Conservation (phyloP, 2,113 vertebrate species). For the Trichechus manatus region DNA sequence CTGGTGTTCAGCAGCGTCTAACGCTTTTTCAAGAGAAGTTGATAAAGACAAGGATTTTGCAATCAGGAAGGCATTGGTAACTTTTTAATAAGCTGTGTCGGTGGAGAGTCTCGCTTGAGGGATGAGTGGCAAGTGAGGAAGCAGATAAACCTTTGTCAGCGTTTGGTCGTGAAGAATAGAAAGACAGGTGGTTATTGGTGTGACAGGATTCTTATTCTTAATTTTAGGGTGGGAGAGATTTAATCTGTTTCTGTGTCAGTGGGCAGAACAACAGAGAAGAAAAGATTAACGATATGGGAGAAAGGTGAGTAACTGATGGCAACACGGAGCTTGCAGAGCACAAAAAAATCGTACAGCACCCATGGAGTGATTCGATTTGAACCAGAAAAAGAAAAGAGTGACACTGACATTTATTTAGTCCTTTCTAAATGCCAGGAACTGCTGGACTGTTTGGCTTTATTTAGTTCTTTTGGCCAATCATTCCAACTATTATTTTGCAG, state of each 20-base stretch:
- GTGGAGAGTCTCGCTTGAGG: neutral
- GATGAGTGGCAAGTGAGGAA: neutral
- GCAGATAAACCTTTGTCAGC: neutral
- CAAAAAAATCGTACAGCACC: neutral
- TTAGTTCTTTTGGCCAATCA: constrained; percentile 51
- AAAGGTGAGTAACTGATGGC: neutral
- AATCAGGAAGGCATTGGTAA: neutral
- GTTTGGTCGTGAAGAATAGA: neutral
- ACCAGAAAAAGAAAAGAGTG: constrained; percentile 7
- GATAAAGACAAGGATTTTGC: neutral
- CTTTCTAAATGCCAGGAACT: constrained; percentile 9
- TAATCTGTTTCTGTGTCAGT: neutral
- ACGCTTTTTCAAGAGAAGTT: too few species aligned
- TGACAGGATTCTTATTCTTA: neutral
- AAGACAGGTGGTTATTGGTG: neutral
- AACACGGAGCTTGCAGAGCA: neutral
- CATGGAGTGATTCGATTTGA: constrained; percentile 40
- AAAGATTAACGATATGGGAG: neutral
- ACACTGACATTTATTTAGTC: constrained; percentile 51
- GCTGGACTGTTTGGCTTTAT: neutral
- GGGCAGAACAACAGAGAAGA: neutral
- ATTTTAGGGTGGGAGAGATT: constrained; percentile 11
- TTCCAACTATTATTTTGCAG: neutral
- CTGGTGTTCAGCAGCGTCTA: neutral
- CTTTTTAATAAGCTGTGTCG: neutral